These are phyloP conservation scores for Leontocebus nigricollis DNA, from an alignment of 2,797 vertebrate genomes.

Conservation along the genomic window DNA sequence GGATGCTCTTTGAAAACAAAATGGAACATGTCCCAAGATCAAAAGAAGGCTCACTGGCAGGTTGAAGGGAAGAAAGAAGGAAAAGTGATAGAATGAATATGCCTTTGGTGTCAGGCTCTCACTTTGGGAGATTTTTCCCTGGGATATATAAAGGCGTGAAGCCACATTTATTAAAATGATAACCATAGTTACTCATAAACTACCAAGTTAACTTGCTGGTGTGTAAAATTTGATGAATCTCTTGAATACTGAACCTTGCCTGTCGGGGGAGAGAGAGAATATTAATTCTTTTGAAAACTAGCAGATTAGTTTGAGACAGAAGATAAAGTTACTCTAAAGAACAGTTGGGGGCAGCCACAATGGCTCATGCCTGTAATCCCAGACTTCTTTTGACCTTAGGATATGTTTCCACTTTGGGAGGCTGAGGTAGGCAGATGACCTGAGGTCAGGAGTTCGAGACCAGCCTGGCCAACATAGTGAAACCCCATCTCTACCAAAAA, in stretches of 20 bases:
- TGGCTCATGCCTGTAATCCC: no score
- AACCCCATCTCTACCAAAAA: no score
- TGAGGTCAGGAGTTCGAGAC: no score
- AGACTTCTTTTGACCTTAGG: no score
- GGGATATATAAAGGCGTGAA: neutral
- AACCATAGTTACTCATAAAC: neutral
- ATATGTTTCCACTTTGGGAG: no score
- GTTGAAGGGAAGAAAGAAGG: neutral
- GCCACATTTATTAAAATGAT: neutral
- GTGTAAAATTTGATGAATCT: neutral
- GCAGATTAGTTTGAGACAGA: neutral
- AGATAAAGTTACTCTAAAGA: neutral
- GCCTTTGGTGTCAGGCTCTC: neutral
- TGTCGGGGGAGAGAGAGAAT: neutral
- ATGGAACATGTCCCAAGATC: neutral
- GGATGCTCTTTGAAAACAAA: conserved; percentile 17
- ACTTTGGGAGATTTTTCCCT: neutral
- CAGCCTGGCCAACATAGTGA: no score
- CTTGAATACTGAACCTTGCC: neutral
- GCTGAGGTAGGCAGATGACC: no score
- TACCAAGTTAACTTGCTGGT: neutral
- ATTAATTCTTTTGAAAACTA: neutral
- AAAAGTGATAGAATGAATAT: neutral
- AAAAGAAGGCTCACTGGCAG: neutral
- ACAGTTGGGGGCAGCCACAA: neutral